Percentiles rank a stretch among this genome's conserved stretches.
Evolutionary conservation across 1,140 invertebrate species (phyloP).

Genomic region (Procambarus clarkii): DNA sequence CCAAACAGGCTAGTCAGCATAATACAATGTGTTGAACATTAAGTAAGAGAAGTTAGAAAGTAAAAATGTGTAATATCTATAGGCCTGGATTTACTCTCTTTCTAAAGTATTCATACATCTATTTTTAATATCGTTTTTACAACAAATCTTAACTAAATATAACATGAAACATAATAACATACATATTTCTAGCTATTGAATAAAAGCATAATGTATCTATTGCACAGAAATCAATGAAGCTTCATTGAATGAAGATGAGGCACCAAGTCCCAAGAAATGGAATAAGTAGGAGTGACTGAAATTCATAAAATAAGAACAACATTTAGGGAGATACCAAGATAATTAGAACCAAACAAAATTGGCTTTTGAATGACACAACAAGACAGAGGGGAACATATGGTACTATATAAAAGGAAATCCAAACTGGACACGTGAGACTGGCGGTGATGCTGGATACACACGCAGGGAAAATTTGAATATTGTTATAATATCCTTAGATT

Average conservation of each 20-base stretch:
- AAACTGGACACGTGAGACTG: conserved; percentile 51
- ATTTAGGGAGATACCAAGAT: background rate
- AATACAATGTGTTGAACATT: no score
- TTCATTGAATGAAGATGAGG: background rate
- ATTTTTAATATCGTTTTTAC: background rate
- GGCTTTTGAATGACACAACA: conserved; percentile 2
- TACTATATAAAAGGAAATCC: conserved; percentile 20
- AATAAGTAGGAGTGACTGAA: background rate
- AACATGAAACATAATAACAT: background rate
- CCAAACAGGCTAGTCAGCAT: no score
- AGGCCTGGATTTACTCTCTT: background rate
- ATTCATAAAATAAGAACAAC: background rate
- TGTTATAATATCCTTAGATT: conserved; percentile 13
- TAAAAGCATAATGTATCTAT: background rate
- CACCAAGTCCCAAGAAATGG: background rate
- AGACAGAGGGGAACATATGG: background rate
- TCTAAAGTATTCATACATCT: background rate
- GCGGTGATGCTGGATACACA: conserved; percentile 51
- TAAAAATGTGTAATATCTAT: background rate
- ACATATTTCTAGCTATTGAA: background rate
- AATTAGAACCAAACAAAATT: background rate
- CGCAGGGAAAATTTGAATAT: conserved; percentile 54
- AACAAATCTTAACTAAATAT: background rate
- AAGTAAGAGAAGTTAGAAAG: no score
- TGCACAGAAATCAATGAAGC: background rate